A percentile compares a stretch with the other conserved stretches of the same genome.
phyloP scores from a whole-genome alignment of 2,113 vertebrate species.

The Cariama cristata region DNA sequence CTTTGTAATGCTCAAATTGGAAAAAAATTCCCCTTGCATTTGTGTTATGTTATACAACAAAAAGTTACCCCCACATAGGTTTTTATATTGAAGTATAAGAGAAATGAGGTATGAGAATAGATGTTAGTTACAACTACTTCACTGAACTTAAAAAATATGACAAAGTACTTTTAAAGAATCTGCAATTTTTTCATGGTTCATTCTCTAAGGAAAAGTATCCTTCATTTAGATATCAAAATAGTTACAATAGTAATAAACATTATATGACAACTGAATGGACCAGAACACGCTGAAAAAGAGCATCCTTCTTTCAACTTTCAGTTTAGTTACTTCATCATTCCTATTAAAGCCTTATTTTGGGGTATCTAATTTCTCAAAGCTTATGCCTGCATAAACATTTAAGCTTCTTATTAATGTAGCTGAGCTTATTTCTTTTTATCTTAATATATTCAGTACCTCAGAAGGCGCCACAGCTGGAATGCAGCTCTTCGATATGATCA shows the following conservation, averaged over 20 bases:
- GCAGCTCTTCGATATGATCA: slow-evolving; percentile 52
- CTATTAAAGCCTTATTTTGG: background rate
- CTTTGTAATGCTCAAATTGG: background rate
- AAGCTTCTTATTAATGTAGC: slow-evolving; percentile 53
- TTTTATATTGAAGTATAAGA: background rate
- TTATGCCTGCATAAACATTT: slow-evolving; percentile 58
- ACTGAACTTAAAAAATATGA: background rate
- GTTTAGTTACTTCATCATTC: background rate
- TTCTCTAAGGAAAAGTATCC: background rate
- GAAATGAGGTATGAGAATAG: background rate
- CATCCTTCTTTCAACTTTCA: background rate
- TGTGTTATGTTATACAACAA: background rate
- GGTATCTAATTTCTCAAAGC: slow-evolving; percentile 51
- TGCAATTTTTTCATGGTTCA: background rate
- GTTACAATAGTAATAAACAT: background rate
- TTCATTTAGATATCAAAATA: background rate
- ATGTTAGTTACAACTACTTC: background rate
- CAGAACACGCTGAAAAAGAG: background rate
- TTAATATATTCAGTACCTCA: slow-evolving; percentile 64
- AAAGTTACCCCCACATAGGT: background rate
- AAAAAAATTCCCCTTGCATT: background rate
- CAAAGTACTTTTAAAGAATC: background rate
- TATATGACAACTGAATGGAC: background rate
- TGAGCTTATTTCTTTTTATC: slow-evolving; percentile 54
- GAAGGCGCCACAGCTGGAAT: slow-evolving; percentile 62